These are phyloP conservation scores for Columbina picui DNA, from an alignment of 2,113 vertebrate species.

Conservation along the genomic window DNA sequence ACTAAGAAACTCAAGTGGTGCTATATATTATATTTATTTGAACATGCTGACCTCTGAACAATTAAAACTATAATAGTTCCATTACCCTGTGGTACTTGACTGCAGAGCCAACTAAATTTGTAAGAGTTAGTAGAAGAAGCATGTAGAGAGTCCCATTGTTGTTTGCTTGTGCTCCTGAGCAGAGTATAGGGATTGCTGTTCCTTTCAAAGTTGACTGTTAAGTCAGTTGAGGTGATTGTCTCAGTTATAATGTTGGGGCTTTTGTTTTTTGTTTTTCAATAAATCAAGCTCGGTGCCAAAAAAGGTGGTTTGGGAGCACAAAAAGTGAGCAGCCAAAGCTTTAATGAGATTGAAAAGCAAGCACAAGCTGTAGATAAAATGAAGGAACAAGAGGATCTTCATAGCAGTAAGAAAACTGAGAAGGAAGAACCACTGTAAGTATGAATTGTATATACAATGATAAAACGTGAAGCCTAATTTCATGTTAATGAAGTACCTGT, in stretches of 20 bases:
- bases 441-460: neutral
- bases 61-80: neutral
- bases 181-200: neutral
- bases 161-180: neutral
- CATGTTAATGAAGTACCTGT: neutral
- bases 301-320: slow-evolving; percentile 93
- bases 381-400: slow-evolving; percentile 75
- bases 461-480: neutral
- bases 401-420: slow-evolving; percentile 44
- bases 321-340: slow-evolving; percentile 88
- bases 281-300: slow-evolving; percentile 84
- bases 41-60: neutral
- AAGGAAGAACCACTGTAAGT: slow-evolving; percentile 84
- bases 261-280: neutral
- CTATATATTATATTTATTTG: neutral
- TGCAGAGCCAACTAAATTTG: neutral
- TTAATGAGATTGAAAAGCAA: slow-evolving; percentile 89
- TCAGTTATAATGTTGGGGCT: neutral
- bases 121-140: neutral
- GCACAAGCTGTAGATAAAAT: slow-evolving; percentile 90
- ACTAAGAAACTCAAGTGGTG: neutral
- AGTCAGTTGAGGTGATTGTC: neutral
- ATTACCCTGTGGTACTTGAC: neutral
- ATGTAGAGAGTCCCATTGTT: neutral
- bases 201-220: neutral